Evolutionary conservation across 2,113 vertebrate species (phyloP).

Genomic region (Tenrec ecaudatus): DNA sequence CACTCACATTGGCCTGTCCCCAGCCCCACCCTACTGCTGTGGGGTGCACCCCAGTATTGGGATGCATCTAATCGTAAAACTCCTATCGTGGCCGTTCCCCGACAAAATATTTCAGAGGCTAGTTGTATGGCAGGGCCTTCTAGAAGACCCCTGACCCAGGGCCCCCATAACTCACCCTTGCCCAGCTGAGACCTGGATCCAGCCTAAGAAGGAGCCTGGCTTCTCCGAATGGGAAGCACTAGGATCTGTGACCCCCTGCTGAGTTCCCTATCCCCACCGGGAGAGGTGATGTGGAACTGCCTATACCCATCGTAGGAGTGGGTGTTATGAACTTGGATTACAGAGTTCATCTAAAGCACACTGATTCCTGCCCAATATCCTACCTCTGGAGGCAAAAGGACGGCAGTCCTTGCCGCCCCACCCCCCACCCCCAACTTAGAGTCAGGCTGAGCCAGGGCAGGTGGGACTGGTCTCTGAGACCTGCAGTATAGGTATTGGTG

Average conservation of each 20-base stretch:
- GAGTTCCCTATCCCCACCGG: background rate
- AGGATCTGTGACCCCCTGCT: background rate
- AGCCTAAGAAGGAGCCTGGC: background rate
- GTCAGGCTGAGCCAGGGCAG: background rate
- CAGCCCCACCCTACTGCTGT: background rate
- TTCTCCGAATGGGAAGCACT: background rate
- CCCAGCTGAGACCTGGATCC: background rate
- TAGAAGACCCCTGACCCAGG: background rate
- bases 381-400: background rate
- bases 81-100: background rate
- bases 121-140: background rate
- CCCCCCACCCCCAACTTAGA: too few species aligned
- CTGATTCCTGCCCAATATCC: background rate
- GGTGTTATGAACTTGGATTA: too few species aligned
- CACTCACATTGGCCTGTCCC: background rate
- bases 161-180: background rate
- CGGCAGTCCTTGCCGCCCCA: background rate
- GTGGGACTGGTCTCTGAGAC: background rate
- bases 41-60: background rate
- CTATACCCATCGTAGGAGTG: too few species aligned
- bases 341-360: background rate
- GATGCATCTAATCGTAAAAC: background rate
- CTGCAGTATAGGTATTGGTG: background rate
- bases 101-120: background rate
- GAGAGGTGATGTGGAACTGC: background rate